Conservation (phyloP, 1,140 invertebrate species). For the Trissolcus basalis region DNA sequence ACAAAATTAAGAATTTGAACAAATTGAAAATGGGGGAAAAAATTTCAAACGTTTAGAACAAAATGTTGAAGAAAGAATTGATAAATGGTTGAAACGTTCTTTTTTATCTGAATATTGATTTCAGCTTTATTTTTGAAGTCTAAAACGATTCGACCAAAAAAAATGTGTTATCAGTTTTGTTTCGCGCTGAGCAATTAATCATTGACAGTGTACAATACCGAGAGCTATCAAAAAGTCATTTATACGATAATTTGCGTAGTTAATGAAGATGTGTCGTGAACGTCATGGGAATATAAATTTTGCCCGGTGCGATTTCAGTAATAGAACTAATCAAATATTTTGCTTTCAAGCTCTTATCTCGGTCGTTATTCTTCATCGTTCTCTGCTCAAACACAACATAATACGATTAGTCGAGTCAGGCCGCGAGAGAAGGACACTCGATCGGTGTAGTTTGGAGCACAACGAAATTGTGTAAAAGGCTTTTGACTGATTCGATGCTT, state of each 20-base stretch:
- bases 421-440: conserved; percentile 20
- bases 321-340: conserved; percentile 43
- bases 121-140: no score
- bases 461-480: conserved; percentile 53
- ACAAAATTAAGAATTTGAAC: no score
- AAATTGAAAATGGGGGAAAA: no score
- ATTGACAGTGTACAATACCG: conserved; percentile 1
- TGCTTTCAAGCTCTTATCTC: conserved; percentile 35
- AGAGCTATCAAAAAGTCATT: conserved; percentile 13
- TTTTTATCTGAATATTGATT: no score
- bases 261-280: conserved; percentile 27
- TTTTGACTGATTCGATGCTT: conserved; percentile 57
- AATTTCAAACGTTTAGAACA: no score
- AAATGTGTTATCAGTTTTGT: not conserved
- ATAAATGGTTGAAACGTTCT: no score
- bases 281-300: conserved; percentile 18
- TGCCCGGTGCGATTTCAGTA: conserved; percentile 16
- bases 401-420: conserved; percentile 53
- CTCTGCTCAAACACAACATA: conserved; percentile 36
- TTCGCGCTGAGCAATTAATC: conserved; percentile 4
- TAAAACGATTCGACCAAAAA: no score
- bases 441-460: conserved; percentile 21
- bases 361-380: conserved; percentile 20
- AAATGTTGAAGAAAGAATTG: no score
- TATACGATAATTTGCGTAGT: conserved; percentile 18